Evolutionary conservation across 2,888 invertebrate genomes (phyloP).

Genomic region (Ennomos erosarius): DNA sequence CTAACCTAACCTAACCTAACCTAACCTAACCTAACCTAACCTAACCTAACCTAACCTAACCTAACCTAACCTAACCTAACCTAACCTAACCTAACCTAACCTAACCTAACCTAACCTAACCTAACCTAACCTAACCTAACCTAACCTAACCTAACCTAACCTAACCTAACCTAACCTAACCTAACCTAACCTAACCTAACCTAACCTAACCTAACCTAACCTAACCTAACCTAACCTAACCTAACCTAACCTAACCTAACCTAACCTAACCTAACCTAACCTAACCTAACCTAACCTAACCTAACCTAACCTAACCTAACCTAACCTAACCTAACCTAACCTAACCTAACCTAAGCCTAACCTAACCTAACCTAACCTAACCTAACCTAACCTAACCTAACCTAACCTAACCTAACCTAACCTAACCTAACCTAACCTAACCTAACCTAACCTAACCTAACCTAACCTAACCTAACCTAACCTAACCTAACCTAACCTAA

Average conservation of each 20-base stretch:
- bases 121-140: no score
- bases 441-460: constrained; percentile 41
- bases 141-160: no score
- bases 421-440: constrained; percentile 35
- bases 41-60: no score
- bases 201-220: constrained; percentile 40
- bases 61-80: no score
- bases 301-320: constrained; percentile 39
- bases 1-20: no score
- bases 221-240: constrained; percentile 38
- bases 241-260: constrained; percentile 37
- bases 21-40: no score
- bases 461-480: constrained; percentile 42
- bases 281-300: constrained; percentile 36
- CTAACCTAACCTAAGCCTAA: constrained; percentile 35
- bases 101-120: no score
- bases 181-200: constrained; percentile 41
- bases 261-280: constrained; percentile 37
- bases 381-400: constrained; percentile 39
- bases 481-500: constrained; percentile 42
- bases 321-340: constrained; percentile 35
- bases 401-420: constrained; percentile 39
- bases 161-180: constrained; percentile 39
- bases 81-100: no score
- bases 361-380: constrained; percentile 39